Evolutionary conservation across 2,113 vertebrate genomes (phyloP), one percentile per base, ranked within the genome.

Genomic region (Agelaius tricolor): DNA sequence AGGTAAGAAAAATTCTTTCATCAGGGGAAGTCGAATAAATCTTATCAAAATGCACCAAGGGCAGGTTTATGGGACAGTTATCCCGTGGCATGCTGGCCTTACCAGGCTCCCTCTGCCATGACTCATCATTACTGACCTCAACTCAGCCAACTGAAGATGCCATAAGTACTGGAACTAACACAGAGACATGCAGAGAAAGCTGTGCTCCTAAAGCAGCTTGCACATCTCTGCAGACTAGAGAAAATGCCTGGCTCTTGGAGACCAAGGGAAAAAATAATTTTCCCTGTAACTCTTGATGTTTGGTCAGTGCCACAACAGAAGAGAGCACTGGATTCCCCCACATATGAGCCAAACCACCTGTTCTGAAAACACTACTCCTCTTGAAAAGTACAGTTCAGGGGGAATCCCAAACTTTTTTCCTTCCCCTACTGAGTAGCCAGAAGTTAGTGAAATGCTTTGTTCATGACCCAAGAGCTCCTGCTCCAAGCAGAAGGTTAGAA

Each of bases 271-370:
- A 68, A 13, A n/a, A 85, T 14, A 1, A 3, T 54, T 72, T 61
- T 47, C 23, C 54, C 65, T 65, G 6, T 19, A 72, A 79, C 13
- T 35, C 35, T n/a, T 62, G 15, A 23, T 65, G 21, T 83, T 61
- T 80, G 17, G 31, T 74, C n/a, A 62, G 37, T 54, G 26, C 20
- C 26, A 51, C 23, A 84, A 35, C 13, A 62, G 31, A 43, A 13
- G 9, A 69, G 28, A 80, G 46, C 62, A 84, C 20, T 35, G 11
- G 22, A 66, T 69, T 52, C 11, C 8, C 15, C 14, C n/a, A 54
- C 0, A 0, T 46, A 9, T 19, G 15, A 87, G 51, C 39, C 69
- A 21, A 84, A 14, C 10, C 39, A n/a, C 15, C 26, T 66, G 5
- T 46, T 74, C 46, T 71, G 62, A 55, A 81, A 81, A 47, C 7